Base-by-base conservation (phyloP, 1,140 invertebrate genomes). In the Proctacanthus coquilletti region DNA sequence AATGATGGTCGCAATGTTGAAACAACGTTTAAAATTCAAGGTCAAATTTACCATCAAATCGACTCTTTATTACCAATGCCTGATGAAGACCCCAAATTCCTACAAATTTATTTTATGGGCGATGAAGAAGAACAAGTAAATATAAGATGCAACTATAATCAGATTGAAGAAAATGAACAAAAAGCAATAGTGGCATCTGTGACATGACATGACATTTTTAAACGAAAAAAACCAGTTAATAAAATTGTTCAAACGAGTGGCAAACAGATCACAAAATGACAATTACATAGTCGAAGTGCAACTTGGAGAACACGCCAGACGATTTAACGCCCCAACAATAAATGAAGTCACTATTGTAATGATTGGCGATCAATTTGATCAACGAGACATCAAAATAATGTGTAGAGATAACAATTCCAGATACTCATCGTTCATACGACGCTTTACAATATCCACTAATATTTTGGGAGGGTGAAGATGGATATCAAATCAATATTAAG, bases 361-460 rank as follows among this genome's bases (percentile, higher is more conserved):
- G 8, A 51, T 53, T 8, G 56, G 54, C 3, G 45, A 20, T 6
- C 15, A 43, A 18, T 31, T 35, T 18, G 4, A 41, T 3, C 10
- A 10, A 19, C 20, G 37, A 20, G 39, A 42, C 20, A 38, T 40
- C 27, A 23, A 11, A 36, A 21, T 25, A 45, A 31, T 36, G 40
- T 13, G 34, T 60, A 40, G n/a, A n/a, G n/a, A n/a, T n/a, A n/a
- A n/a, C n/a, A n/a, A n/a, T n/a, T n/a, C 42, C 35, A 39, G 51
- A 61, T 51, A 59, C 48, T 18, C 51, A 60, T 36, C 44, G 53
- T 8, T 51, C 51, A 35, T 60, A 56, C 47, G 61, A 66, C 43
- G 45, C 58, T 25, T 45, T 64, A 14, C 51, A 59, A 51, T 65
- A 65, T 50, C 56, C 62, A 14, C 36, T 65, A 25, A 53, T 66